Base-by-base conservation (phyloP, 2,888 invertebrate genomes). In the Lasiommata megera region DNA sequence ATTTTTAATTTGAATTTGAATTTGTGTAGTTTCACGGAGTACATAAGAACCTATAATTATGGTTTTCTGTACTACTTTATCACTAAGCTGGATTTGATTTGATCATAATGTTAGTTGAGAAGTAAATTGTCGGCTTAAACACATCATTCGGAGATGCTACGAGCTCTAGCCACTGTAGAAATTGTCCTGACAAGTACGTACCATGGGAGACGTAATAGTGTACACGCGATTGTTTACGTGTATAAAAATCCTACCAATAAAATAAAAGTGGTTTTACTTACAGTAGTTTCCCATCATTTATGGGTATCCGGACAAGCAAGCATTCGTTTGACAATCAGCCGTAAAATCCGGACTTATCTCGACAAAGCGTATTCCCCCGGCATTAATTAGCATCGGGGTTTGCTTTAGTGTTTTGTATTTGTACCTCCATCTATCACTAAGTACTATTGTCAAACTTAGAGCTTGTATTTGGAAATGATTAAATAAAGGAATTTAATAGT, bases 281-380 rank as follows among this genome's bases (percentile, higher is more conserved):
- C 46, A 29, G 29, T 31, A 29, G 29, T 46, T 29, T 46, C 29
- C 14, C 61, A 56, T 61, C 61, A 63, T 63, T 61, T 53, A 52
- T 47, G 50, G 56, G 51, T 52, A 61, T 58, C 53, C 53, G 43
- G 54, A 16, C 38, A 41, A 11, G 46, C 58, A 47, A 54, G 52
- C 41, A 52, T 59, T 52, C 51, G 59, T 61, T 61, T 61, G 61
- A 61, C 58, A 61, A 52, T 60, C 43, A 55, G 60, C 57, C 62
- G 58, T 58, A 46, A 63, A 64, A 62, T 62, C 58, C 48, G 48
- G 38, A 57, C 60, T 63, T 64, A 64, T 63, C 64, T 59, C 48
- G 23, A 53, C 43, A 48, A 52, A 47, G 31, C 56, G 57, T 58
- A 64, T 63, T 61, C 59, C 56, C 51, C 54, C 29, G 38, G 43